Base-by-base conservation (phyloP, 2,888 invertebrate genomes). In the Orthosia gothica region DNA sequence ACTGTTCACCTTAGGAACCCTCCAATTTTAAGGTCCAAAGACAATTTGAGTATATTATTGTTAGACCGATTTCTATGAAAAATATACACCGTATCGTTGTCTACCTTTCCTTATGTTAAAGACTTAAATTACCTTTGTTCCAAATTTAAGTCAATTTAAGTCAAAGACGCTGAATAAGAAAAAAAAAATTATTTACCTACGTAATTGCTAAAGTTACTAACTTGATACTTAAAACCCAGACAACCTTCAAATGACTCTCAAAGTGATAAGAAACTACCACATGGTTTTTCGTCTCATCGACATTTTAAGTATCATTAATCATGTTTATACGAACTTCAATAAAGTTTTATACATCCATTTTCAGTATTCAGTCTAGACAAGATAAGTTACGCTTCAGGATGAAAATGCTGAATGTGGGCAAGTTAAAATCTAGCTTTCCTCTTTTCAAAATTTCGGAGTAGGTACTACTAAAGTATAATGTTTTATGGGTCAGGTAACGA, bases 311-410 rank as follows among this genome's bases (percentile, higher is more conserved):
- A 47, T 50, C 74, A 83, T 83, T 70, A 77, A 71, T 80, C 81
- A 81, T 83, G 52, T 72, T 70, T 67, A 20, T 70, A 45, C 23
- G 26, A 52, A 68, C 52, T 65, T 70, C 59, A 67, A 62, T 76
- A 57, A 80, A 83, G n/a, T 70, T 81, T 71, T 63, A 70, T 63
- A 55, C 49, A 50, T 70, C 68, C 59, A 80, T 79, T 73, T 61
- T 54, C 57, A 67, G 49, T 54, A 62, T 68, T 63, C 15, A 5
- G 83, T 83, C 82, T 83, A 81, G 81, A 77, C 77, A 16, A 69
- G 83, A 83, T 80, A 74, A 62, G 0, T 61, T 70, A 63, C 1
- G 47, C 23, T 40, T 47, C 26, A 45, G 15, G 23, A 40, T 64
- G 23, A 63, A 81, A 55, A 76, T 64, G 61, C 52, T 15, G 16